Conservation (phyloP, 2,797 vertebrate species). For the Tamandua tetradactyla region DNA sequence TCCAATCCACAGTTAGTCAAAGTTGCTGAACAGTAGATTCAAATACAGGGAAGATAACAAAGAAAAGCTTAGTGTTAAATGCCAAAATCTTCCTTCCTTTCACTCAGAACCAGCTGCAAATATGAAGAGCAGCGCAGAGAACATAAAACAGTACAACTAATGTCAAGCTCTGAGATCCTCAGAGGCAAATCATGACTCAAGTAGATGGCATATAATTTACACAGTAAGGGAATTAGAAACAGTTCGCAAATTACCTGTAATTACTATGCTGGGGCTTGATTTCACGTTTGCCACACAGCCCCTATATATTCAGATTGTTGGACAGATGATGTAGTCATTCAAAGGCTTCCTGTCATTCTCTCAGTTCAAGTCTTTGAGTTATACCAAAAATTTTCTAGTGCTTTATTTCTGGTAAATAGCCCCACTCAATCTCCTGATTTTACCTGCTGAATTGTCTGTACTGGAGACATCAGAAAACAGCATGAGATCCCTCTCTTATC, state of each 20-base stretch:
- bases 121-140: slow-evolving; percentile 63
- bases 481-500: slow-evolving; percentile 49
- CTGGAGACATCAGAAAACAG: slow-evolving; percentile 45
- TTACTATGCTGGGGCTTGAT: slow-evolving; percentile 65
- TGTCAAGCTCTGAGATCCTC: slow-evolving; percentile 62
- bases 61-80: slow-evolving; percentile 55
- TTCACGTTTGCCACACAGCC: slow-evolving; percentile 66
- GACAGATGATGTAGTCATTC: slow-evolving; percentile 68
- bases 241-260: slow-evolving; percentile 67
- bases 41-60: slow-evolving; percentile 47
- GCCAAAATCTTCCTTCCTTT: slow-evolving; percentile 59
- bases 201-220: slow-evolving; percentile 69
- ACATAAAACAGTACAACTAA: slow-evolving; percentile 46
- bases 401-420: slow-evolving; percentile 70
- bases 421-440: slow-evolving; percentile 41
- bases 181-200: slow-evolving; percentile 56
- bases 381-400: slow-evolving; percentile 64
- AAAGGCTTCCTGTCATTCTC: slow-evolving; percentile 63
- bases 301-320: slow-evolving; percentile 45
- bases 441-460: slow-evolving; percentile 58
- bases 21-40: not conserved
- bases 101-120: slow-evolving; percentile 64
- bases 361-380: slow-evolving; percentile 50
- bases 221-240: slow-evolving; percentile 62
- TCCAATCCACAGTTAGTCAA: slow-evolving; percentile 55